Evolutionary conservation across 2,113 vertebrate species (phyloP), one percentile per base, ranked within the genome.

Genomic region (Oncorhynchus nerka): DNA sequence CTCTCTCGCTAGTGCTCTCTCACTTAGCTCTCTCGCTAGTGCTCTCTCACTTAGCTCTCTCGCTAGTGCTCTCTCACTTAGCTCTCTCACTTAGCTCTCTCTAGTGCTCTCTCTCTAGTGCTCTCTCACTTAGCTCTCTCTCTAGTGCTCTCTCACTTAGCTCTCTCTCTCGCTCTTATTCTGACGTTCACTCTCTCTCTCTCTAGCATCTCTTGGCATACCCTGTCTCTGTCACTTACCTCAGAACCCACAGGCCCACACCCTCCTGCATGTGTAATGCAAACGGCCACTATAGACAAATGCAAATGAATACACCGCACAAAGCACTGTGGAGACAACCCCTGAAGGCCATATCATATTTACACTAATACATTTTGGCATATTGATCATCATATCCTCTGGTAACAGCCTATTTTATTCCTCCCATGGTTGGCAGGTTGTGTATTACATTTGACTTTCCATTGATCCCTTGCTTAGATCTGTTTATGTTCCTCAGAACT

Each of bases 321-420:
- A 16, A 20, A 22, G 19, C 59, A 9, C 19, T 62, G 59, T 22
- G 59, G 67, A 32, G 11, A 32, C 28, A 67, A 16, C 16, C 12
- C 19, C 8, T 86, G 30, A 39, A 68, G 32, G 15, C 67, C 67
- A 19, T 45, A 11, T 68, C 16, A 20, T 19, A 34, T 68, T 83
- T 20, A 20, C 67, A 68, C 67, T 3, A 74, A 70, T 39, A 4
- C 16, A 16, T 19, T 62, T 62, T 0, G 67, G 19, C 30, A 68
- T 30, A n/a, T 34, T 68, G 4, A 68, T 32, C 67, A 39, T 45
- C 4, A 20, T 68, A 68, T 34, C 67, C 32, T 20, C 26, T 68
- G 67, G 67, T 32, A 7, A 34, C 16, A n/a, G 3, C 67, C 7
- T n/a, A 11, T 5, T n/a, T 24, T 22, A 13, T 70, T 24, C 34